Evolutionary conservation across 2,797 vertebrate genomes (phyloP).

Genomic region (Steatocranus sp.): DNA sequence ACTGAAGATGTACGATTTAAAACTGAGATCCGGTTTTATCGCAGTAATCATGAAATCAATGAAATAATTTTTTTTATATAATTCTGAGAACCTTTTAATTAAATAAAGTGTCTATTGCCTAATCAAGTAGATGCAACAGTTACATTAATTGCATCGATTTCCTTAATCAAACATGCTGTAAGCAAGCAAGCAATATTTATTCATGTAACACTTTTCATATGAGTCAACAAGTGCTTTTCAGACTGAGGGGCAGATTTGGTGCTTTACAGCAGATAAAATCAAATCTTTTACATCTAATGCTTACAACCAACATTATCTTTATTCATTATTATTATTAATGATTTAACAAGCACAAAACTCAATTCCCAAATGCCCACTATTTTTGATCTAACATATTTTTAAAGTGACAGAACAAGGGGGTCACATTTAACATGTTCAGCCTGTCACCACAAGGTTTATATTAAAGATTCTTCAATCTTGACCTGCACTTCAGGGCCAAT

Average conservation of each 20-base stretch:
- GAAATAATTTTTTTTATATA: rapidly evolving
- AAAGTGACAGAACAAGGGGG: neutral
- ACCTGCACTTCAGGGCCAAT: neutral
- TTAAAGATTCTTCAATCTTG: neutral
- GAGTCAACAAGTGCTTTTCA: neutral
- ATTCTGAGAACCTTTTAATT: neutral
- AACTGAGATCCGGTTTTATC: neutral
- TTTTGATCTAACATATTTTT: neutral
- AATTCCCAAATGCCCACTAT: neutral
- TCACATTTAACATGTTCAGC: neutral
- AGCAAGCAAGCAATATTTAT: neutral
- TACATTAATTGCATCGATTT: neutral
- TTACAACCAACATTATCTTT: neutral
- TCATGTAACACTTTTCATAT: neutral
- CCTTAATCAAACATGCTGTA: neutral
- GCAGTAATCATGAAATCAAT: neutral
- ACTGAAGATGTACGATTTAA: neutral
- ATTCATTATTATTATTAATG: neutral
- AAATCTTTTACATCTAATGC: neutral
- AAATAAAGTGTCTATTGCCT: neutral
- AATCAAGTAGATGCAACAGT: neutral
- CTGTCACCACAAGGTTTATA: neutral
- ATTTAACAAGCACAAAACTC: neutral
- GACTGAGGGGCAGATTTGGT: neutral
- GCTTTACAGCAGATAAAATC: neutral